A percentile compares a stretch with the other conserved stretches of the same genome.
Evolutionary conservation across 2,888 invertebrate species (phyloP).

Genomic region (Calameuta filiformis): DNA sequence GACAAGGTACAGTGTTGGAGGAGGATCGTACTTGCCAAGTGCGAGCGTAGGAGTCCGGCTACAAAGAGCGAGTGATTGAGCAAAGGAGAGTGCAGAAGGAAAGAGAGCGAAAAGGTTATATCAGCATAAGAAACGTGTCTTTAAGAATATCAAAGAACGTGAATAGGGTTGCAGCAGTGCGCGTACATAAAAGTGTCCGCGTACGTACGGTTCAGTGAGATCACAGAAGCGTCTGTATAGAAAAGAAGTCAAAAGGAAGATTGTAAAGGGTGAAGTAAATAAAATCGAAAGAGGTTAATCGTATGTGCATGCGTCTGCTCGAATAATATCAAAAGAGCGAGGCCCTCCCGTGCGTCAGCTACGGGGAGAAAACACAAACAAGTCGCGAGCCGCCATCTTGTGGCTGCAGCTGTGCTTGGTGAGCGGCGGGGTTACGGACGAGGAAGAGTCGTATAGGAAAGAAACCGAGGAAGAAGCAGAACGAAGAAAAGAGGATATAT

Average conservation of each 20-base stretch:
- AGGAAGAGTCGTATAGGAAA: not conserved
- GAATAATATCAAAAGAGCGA: not conserved
- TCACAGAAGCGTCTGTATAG: constrained; percentile 20
- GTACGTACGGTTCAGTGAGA: constrained; percentile 13
- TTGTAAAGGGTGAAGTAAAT: not conserved
- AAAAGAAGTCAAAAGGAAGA: not conserved
- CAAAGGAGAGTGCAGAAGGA: constrained; percentile 20
- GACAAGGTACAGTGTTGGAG: constrained; percentile 38
- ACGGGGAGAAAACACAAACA: constrained; percentile 43
- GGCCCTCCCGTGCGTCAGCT: not conserved
- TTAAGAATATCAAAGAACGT: constrained; percentile 9
- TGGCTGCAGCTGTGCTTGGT: constrained; percentile 42
- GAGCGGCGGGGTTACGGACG: constrained; percentile 12
- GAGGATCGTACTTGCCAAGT: constrained; percentile 26
- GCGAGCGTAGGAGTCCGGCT: constrained; percentile 28
- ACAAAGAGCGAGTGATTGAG: constrained; percentile 15
- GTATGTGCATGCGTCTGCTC: not conserved
- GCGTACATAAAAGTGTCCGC: constrained; percentile 16
- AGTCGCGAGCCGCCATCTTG: constrained; percentile 53
- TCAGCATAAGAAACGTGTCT: constrained; percentile 17
- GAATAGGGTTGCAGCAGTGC: constrained; percentile 9
- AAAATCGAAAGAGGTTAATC: constrained; percentile 1
- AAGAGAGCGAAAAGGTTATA: constrained; percentile 5
- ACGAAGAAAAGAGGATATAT: not conserved
- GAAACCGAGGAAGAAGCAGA: not conserved